These are phyloP conservation scores for Miichthys miiuy DNA, from an alignment of 2,797 vertebrate genomes.

Conservation along the genomic window DNA sequence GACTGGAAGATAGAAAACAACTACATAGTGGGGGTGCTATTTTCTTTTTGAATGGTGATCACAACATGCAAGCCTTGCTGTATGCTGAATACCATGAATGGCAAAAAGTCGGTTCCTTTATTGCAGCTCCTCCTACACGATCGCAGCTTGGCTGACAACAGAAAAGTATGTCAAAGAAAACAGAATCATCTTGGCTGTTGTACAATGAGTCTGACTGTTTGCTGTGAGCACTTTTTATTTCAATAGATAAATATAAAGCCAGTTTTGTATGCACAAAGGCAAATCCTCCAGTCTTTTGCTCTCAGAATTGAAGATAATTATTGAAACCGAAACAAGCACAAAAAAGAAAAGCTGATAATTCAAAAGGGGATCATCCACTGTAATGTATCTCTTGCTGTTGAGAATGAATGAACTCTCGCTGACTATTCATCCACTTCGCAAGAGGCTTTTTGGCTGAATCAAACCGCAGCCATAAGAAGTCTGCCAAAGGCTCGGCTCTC, in stretches of 20 bases:
- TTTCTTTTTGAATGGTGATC: slow-evolving; percentile 33
- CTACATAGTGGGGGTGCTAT: slow-evolving; percentile 3
- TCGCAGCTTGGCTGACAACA: slow-evolving; percentile 10
- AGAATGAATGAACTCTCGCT: slow-evolving; percentile 68
- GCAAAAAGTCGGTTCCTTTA: slow-evolving; percentile 7
- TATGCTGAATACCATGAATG: slow-evolving; percentile 24
- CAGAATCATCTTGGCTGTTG: slow-evolving; percentile 16
- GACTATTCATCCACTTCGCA: slow-evolving; percentile 75
- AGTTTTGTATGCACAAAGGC: slow-evolving; percentile 12
- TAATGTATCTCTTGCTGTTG: slow-evolving; percentile 48
- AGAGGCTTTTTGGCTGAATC: slow-evolving; percentile 74
- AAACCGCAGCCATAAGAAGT: slow-evolving; percentile 59
- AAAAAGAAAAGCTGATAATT: slow-evolving; percentile 56
- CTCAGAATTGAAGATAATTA: slow-evolving; percentile 23
- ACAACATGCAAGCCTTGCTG: slow-evolving; percentile 14
- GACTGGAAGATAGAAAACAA: slow-evolving; percentile 7
- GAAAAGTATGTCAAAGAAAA: slow-evolving; percentile 13
- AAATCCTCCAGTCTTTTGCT: not conserved
- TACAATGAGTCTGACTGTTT: not conserved
- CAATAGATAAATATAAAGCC: slow-evolving; percentile 6
- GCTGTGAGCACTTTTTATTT: not conserved
- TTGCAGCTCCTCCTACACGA: slow-evolving; percentile 12
- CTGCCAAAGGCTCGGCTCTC: slow-evolving; percentile 73
- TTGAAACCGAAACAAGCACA: slow-evolving; percentile 27
- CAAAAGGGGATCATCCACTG: slow-evolving; percentile 46